Evolutionary conservation across 2,888 invertebrate species (phyloP).

Genomic region (Thumatha senex): DNA sequence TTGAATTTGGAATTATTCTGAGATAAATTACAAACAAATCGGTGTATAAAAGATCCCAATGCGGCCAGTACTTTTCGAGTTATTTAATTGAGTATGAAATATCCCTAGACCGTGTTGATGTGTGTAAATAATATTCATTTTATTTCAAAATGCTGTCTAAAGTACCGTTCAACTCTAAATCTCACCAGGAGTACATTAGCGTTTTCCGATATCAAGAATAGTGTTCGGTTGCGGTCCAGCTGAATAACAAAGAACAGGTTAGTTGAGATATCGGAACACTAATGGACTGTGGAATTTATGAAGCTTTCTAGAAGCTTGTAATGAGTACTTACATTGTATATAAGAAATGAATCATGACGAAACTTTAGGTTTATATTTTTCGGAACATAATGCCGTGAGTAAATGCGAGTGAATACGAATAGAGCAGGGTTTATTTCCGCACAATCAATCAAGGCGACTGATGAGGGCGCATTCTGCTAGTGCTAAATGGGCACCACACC

Average conservation of each 20-base stretch:
- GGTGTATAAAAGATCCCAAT: too few species aligned
- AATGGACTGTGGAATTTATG: slow-evolving; percentile 74
- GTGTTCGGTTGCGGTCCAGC: slow-evolving; percentile 66
- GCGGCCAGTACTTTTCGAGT: too few species aligned
- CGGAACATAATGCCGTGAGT: slow-evolving; percentile 32
- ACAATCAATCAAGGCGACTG: slow-evolving; percentile 73
- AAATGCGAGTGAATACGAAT: slow-evolving; percentile 42
- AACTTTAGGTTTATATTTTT: slow-evolving; percentile 23
- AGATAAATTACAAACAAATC: too few species aligned
- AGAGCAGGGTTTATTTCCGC: slow-evolving; percentile 68
- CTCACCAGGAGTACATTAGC: slow-evolving; percentile 73
- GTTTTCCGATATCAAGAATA: slow-evolving; percentile 79
- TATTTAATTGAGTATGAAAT: too few species aligned
- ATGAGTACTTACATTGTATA: slow-evolving; percentile 37
- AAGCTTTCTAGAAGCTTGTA: slow-evolving; percentile 56
- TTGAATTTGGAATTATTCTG: too few species aligned
- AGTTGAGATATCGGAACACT: slow-evolving; percentile 71
- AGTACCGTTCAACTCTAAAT: slow-evolving; percentile 60
- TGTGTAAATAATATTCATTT: too few species aligned
- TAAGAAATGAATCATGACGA: slow-evolving; percentile 24
- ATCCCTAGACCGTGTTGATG: too few species aligned
- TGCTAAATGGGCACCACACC: slow-evolving; percentile 51
- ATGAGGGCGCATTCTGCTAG: slow-evolving; percentile 63
- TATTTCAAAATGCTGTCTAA: slow-evolving; percentile 36
- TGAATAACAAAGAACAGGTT: slow-evolving; percentile 79